Percentiles rank a stretch among this genome's conserved stretches.
These are phyloP conservation scores for Ancistrus triradiatus DNA, from an alignment of 2,113 vertebrate genomes.

Conservation along the genomic window DNA sequence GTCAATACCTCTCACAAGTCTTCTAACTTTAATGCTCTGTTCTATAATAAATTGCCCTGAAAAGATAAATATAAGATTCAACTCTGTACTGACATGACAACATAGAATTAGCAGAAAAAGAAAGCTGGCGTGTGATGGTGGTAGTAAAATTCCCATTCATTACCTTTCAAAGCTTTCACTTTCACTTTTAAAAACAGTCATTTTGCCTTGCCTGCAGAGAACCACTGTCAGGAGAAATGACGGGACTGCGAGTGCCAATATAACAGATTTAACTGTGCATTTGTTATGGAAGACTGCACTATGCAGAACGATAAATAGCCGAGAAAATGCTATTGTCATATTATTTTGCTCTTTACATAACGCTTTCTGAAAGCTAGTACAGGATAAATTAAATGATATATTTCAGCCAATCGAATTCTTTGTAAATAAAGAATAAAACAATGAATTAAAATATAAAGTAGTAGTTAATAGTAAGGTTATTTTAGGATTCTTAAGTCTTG, in stretches of 20 bases:
- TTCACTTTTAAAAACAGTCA: conserved; percentile 8
- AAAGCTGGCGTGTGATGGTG: background rate
- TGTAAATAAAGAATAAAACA: no score
- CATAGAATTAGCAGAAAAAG: background rate
- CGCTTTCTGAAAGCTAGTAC: no score
- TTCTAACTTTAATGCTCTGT: background rate
- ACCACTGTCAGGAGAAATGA: conserved; percentile 2
- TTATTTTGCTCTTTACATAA: no score
- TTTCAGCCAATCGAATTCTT: no score
- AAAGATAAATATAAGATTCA: background rate
- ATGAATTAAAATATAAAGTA: no score
- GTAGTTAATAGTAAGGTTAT: no score
- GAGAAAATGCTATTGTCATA: no score
- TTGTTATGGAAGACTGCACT: background rate
- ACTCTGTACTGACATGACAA: no score
- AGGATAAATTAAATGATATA: no score
- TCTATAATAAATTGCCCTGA: no score
- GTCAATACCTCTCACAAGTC: conserved; percentile 1
- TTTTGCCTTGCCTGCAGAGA: background rate
- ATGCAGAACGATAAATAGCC: conserved; percentile 1
- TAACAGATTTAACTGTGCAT: background rate
- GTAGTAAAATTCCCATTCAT: background rate
- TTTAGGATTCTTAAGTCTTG: no score
- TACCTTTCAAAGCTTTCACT: conserved; percentile 6
- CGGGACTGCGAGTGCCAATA: background rate